Conservation (phyloP, 1,140 invertebrate species). For the Trichonephila clavipes region DNA sequence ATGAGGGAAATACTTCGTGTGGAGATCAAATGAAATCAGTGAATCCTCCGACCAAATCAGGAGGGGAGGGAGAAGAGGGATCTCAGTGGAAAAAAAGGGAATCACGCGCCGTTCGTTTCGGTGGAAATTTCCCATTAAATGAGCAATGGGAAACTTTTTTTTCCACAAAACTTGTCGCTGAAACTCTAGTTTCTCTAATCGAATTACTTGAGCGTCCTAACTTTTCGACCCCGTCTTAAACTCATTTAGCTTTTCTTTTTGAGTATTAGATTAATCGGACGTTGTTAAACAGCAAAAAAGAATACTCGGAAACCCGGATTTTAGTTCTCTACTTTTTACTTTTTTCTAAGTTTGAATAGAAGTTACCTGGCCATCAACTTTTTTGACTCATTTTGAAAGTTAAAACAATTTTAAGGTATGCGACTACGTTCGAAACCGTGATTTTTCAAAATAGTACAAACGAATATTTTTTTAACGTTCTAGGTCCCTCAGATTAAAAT, state of each 20-base stretch:
- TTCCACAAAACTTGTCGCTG: conserved; percentile 47
- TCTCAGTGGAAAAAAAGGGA: conserved; percentile 45
- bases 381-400: background rate
- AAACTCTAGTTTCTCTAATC: conserved; percentile 72
- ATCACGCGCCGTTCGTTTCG: conserved; percentile 70
- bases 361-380: background rate
- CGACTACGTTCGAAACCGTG: too few species aligned
- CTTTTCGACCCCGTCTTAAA: conserved; percentile 66
- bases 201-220: conserved; percentile 66
- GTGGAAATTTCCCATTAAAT: conserved; percentile 74
- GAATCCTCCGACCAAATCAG: conserved; percentile 39
- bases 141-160: conserved; percentile 49
- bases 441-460: too few species aligned
- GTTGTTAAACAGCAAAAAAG: background rate
- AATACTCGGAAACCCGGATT: background rate
- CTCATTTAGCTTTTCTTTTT: conserved; percentile 60
- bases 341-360: background rate
- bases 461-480: too few species aligned
- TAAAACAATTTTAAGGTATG: too few species aligned
- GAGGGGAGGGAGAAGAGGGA: background rate
- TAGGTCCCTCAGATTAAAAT: too few species aligned
- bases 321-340: background rate
- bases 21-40: conserved; percentile 73
- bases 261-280: background rate
- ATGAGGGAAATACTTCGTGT: conserved; percentile 44